phyloP scores from a whole-genome alignment of 2,888 invertebrate species.

The Hirtodrosophila cameraria region DNA sequence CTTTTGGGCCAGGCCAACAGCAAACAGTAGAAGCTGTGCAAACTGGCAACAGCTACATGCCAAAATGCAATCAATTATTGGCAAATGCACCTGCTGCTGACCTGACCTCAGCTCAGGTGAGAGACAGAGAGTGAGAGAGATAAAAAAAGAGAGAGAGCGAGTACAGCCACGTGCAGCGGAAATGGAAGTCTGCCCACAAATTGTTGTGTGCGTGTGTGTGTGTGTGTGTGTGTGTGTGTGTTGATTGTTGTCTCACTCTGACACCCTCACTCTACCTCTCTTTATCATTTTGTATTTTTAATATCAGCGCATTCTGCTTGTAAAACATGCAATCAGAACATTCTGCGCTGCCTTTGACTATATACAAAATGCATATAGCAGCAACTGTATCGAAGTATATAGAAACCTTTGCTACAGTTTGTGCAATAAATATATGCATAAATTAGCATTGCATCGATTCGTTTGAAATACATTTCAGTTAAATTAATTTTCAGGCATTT shows the following conservation, averaged over 20 bases:
- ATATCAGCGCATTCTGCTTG: constrained; percentile 52
- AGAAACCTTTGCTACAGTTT: too few relatives aligned
- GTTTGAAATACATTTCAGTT: too few relatives aligned
- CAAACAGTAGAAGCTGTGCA: constrained; percentile 1
- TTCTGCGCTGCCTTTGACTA: constrained; percentile 39
- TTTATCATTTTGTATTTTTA: constrained; percentile 2
- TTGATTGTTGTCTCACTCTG: constrained; percentile 42
- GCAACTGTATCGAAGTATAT: not conserved
- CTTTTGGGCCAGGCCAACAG: not conserved
- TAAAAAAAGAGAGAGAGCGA: not conserved
- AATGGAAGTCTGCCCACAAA: constrained; percentile 53
- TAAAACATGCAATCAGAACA: constrained; percentile 67
- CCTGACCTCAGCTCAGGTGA: not conserved
- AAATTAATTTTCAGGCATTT: too few relatives aligned
- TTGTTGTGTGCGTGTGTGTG: constrained; percentile 3
- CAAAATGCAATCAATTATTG: constrained; percentile 74
- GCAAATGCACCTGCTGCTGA: constrained; percentile 58
- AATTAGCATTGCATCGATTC: too few relatives aligned
- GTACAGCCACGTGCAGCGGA: constrained; percentile 40
- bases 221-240: constrained; percentile 14
- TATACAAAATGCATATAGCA: constrained; percentile 12
- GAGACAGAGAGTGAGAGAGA: too few relatives aligned
- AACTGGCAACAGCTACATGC: constrained; percentile 65
- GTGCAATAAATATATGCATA: constrained; percentile 5
- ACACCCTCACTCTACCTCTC: not conserved